A percentile compares a stretch with the other conserved stretches of the same genome.
These are phyloP conservation scores for Manduca sexta DNA, from an alignment of 1,140 invertebrate species.

Conservation along the genomic window DNA sequence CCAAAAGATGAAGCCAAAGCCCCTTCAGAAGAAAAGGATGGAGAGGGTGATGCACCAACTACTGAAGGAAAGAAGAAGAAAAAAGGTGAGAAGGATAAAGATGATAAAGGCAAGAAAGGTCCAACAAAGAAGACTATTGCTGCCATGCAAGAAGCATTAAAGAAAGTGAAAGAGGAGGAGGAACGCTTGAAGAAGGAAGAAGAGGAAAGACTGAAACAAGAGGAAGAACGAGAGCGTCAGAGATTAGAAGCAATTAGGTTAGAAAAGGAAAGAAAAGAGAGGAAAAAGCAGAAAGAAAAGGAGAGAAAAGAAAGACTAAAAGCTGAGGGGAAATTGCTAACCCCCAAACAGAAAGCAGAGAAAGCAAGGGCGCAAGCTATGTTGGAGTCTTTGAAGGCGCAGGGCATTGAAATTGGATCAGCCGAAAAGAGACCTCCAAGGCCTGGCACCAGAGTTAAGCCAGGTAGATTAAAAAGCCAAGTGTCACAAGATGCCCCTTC, in stretches of 20 bases:
- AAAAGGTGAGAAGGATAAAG: constrained; percentile 63
- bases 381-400: constrained; percentile 89
- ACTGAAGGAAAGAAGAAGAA: constrained; percentile 76
- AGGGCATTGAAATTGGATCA: constrained; percentile 81
- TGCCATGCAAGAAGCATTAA: constrained; percentile 92
- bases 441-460: constrained; percentile 82
- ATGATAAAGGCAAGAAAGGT: constrained; percentile 75
- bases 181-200: constrained; percentile 85
- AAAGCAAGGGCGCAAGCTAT: constrained; percentile 89
- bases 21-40: constrained; percentile 51
- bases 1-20: constrained; percentile 34
- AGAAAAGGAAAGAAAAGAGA: constrained; percentile 91
- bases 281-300: constrained; percentile 96
- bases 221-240: constrained; percentile 83
- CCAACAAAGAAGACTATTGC: constrained; percentile 86
- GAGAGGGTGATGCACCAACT: constrained; percentile 43
- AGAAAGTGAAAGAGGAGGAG: constrained; percentile 92
- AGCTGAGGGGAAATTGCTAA: constrained; percentile 94
- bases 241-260: constrained; percentile 83
- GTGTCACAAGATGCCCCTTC: constrained; percentile 65
- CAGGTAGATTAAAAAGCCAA: constrained; percentile 80
- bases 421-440: constrained; percentile 77
- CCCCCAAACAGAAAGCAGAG: constrained; percentile 93
- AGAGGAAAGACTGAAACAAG: constrained; percentile 83
- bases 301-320: constrained; percentile 94